These are phyloP conservation scores for Carassius gibelio DNA, from an alignment of 2,113 vertebrate species.

Conservation along the genomic window DNA sequence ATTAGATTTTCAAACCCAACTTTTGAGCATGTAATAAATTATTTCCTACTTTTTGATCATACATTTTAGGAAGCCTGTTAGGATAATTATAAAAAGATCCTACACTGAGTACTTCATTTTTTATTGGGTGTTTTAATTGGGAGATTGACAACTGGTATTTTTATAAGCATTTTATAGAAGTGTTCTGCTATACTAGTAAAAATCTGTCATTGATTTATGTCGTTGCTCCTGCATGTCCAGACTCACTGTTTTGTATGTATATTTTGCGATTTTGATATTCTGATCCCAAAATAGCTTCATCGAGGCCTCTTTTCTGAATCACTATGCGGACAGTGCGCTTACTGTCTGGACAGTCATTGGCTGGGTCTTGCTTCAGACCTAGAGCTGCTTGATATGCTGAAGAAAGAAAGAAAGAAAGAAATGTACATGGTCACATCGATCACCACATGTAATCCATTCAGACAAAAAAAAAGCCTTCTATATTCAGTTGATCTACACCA, in stretches of 20 bases:
- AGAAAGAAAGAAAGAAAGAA: constrained; percentile 5
- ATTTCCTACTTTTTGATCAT: not conserved
- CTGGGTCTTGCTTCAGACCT: constrained; percentile 87
- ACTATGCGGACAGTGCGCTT: constrained; percentile 86
- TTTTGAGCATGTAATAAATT: not conserved
- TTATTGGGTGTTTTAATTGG: not conserved
- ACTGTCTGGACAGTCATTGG: constrained; percentile 88
- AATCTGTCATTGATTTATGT: not conserved
- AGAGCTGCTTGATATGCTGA: constrained; percentile 87
- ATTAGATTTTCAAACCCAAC: not conserved
- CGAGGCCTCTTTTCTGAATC: constrained; percentile 85
- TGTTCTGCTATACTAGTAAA: not conserved
- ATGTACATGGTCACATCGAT: not conserved
- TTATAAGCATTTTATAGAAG: not conserved
- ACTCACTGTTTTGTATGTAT: constrained; percentile 90
- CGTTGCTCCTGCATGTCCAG: not conserved
- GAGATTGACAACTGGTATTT: not conserved
- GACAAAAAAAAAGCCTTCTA: not conserved
- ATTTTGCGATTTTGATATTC: constrained; percentile 93
- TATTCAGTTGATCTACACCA: not conserved
- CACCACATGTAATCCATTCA: not conserved
- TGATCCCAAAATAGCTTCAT: constrained; percentile 80
- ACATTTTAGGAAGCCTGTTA: no score
- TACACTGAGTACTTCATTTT: no score
- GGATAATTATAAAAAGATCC: no score